A percentile compares a stretch with the other conserved stretches of the same genome.
These are phyloP conservation scores for Poeciliopsis turneri DNA, from an alignment of 2,797 vertebrate species.

Conservation along the genomic window DNA sequence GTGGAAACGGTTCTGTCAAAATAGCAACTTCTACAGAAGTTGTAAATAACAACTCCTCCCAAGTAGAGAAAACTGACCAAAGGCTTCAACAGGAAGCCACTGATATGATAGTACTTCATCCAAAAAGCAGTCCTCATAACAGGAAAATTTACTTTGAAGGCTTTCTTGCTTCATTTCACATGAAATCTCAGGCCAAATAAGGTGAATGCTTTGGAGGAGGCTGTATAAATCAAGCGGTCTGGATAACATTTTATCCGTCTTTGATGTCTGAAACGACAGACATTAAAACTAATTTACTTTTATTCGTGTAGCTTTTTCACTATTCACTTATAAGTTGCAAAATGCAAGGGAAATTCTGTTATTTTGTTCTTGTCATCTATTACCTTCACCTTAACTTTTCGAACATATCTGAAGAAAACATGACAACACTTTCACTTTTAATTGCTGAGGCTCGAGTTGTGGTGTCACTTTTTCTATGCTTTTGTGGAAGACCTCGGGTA, in stretches of 20 bases:
- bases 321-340: neutral
- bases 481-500: neutral
- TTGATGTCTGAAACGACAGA: neutral
- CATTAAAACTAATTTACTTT: neutral
- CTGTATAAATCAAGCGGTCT: neutral
- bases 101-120: neutral
- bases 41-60: neutral
- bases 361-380: neutral
- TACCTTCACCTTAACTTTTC: neutral
- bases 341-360: neutral
- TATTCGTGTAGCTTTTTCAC: neutral
- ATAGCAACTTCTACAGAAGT: constrained; percentile 6
- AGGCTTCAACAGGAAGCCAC: neutral
- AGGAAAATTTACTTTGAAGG: neutral
- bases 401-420: neutral
- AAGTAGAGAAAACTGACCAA: neutral
- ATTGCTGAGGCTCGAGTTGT: neutral
- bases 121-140: neutral
- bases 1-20: constrained; percentile 11
- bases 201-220: neutral
- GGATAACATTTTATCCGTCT: neutral
- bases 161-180: neutral
- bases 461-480: neutral
- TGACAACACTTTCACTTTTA: neutral
- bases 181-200: neutral